Evolutionary conservation across 2,797 vertebrate species (phyloP).

Genomic region (Arrhamphus sclerolepis): DNA sequence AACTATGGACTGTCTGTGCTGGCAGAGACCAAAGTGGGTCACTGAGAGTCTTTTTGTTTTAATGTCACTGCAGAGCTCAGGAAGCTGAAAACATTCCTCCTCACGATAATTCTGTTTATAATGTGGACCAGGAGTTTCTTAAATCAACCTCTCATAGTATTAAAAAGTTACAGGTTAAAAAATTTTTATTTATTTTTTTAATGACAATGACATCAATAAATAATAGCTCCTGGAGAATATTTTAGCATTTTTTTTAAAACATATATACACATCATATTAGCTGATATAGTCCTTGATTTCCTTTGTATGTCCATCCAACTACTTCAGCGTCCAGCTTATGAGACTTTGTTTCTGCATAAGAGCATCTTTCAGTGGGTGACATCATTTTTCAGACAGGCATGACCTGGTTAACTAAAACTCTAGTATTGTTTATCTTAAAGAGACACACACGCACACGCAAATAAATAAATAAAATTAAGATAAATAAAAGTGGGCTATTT

Average conservation of each 20-base stretch:
- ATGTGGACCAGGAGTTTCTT: constrained; percentile 27
- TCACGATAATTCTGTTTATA: constrained; percentile 2
- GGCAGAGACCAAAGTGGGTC: constrained; percentile 65
- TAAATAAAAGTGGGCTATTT: background rate
- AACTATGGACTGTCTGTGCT: constrained; percentile 45
- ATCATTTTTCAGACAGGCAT: background rate
- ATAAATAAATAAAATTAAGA: too few species aligned
- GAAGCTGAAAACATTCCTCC: background rate
- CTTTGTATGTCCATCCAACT: too few species aligned
- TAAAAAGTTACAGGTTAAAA: too few species aligned
- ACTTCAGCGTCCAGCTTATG: too few species aligned
- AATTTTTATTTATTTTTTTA: too few species aligned
- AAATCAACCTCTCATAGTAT: background rate
- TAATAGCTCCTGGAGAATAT: too few species aligned
- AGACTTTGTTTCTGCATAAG: background rate
- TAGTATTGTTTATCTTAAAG: background rate
- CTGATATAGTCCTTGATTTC: too few species aligned
- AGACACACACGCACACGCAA: background rate
- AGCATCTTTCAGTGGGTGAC: background rate
- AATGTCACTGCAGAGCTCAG: constrained; percentile 21
- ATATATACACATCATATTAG: too few species aligned
- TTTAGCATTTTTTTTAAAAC: background rate
- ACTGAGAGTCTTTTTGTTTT: constrained; percentile 16
- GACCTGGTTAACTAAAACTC: background rate
- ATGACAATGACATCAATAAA: too few species aligned